Conservation (phyloP, 2,888 invertebrate genomes). For the Argyresthia albistria region DNA sequence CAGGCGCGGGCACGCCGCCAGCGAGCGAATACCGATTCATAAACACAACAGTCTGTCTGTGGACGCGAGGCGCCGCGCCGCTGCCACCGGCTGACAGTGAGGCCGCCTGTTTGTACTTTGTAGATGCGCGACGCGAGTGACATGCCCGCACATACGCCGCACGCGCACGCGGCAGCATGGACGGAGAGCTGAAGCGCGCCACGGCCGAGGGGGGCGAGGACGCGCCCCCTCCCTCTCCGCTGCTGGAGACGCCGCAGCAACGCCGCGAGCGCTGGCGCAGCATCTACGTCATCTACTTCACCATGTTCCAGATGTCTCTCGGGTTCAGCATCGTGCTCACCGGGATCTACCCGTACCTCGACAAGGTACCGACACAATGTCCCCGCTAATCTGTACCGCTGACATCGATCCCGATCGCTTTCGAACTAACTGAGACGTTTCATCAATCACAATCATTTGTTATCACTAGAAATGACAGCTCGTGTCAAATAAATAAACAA, state of each 20-base stretch:
- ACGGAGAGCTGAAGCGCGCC: slow-evolving; percentile 35
- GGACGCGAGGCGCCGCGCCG: slow-evolving; percentile 1
- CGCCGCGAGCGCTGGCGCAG: slow-evolving; percentile 83
- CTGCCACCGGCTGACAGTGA: no score
- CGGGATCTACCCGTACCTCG: slow-evolving; percentile 90
- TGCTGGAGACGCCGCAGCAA: slow-evolving; percentile 78
- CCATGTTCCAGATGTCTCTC: slow-evolving; percentile 91
- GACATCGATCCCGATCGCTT: no score
- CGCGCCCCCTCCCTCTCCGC: slow-evolving; percentile 10
- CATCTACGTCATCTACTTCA: slow-evolving; percentile 87
- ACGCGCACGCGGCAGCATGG: slow-evolving; percentile 11
- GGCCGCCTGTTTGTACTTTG: no score
- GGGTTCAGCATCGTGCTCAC: slow-evolving; percentile 91
- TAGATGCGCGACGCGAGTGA: not conserved
- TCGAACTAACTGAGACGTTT: no score
- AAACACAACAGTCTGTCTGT: not conserved
- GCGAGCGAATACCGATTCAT: no score
- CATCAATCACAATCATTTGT: no score
- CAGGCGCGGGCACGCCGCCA: no score
- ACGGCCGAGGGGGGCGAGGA: slow-evolving; percentile 8
- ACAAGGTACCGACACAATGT: slow-evolving; percentile 76
- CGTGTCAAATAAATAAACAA: no score
- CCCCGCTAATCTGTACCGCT: no score
- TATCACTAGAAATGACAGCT: no score
- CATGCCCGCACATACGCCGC: slow-evolving; percentile 4